Conservation (phyloP, 2,113 vertebrate species). For the Spea bombifrons region DNA sequence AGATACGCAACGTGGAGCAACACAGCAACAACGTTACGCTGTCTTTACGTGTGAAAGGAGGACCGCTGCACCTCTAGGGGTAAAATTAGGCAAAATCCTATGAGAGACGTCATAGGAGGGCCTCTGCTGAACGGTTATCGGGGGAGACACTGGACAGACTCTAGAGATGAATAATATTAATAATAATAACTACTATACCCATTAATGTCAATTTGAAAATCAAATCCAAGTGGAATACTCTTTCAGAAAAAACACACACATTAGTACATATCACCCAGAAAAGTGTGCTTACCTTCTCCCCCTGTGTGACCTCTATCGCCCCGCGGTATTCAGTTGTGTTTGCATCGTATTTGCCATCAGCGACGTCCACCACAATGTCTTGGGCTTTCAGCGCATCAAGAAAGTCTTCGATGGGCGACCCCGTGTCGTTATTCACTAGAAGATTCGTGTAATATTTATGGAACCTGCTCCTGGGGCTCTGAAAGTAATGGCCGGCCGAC, state of each 20-base stretch:
- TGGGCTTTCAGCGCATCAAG: conserved; percentile 74
- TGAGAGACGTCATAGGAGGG: too few species aligned
- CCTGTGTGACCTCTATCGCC: conserved; percentile 76
- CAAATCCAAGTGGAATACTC: too few species aligned
- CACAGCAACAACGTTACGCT: too few species aligned
- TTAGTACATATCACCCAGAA: background rate
- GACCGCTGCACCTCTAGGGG: too few species aligned
- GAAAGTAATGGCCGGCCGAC: conserved; percentile 73
- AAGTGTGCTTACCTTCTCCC: conserved; percentile 67
- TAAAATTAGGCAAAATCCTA: too few species aligned
- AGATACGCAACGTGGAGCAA: background rate
- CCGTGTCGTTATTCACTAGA: conserved; percentile 83
- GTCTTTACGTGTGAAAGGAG: too few species aligned
- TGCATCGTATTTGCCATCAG: conserved; percentile 64
- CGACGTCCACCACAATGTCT: conserved; percentile 76
- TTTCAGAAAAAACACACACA: background rate
- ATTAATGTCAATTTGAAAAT: too few species aligned
- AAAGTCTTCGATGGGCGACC: conserved; percentile 78
- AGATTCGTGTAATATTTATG: conserved; percentile 70
- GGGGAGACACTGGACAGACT: too few species aligned
- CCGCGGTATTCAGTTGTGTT: conserved; percentile 75
- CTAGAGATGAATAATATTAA: too few species aligned
- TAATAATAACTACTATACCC: too few species aligned
- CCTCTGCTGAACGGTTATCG: too few species aligned
- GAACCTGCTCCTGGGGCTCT: conserved; percentile 61